Evolutionary conservation across 2,888 invertebrate species (phyloP), one percentile per base, ranked within the genome.

Genomic region (Caenorhabditis angaria): DNA sequence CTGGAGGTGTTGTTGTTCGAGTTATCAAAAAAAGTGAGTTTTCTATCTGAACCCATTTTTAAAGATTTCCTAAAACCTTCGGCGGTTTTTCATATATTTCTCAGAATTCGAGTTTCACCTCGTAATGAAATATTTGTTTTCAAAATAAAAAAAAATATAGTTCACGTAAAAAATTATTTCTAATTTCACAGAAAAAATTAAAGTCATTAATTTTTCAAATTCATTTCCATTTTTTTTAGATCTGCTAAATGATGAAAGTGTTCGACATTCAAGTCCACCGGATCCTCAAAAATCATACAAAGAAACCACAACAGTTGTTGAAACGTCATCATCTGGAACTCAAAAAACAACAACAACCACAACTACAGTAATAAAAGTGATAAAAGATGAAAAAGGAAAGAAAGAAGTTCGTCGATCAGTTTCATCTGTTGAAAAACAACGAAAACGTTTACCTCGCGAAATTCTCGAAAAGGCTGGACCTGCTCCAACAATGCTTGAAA

Each of bases 401-500:
- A 74, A 74, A 55, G 61, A 74, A 12, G 53, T 74, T 12, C 65
- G 66, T 29, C 63, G 74, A 35, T 65, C 59, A 18, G 61, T 62
- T 1, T 56, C 70, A 20, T 62, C 67, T 12, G 50, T 65, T 6
- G 70, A 70, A 8, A 58, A 61, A n/a, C 68, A 66, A 28, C 56
- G 73, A 20, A 73, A 75, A 22, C 74, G 66, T 18, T 58, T 75
- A 10, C 75, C 79, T 0, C 47, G 35, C 8, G 79, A 77, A 51
- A 60, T 79, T 22, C 61, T 77, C 5, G 79, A 79, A 22, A 28
- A 55, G 20, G 80, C 77, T 5, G 76, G 75, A 1, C 76, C 80
- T 5, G 75, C 74, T 1, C 73, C 80, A 0, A 64, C 72, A 2
- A 73, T 80, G 70, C 58, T 78, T 18, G 78, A 78, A 24, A 80